Percentiles rank a stretch among this genome's conserved stretches.
These are phyloP conservation scores for Epicampocera succincta DNA, from an alignment of 2,888 invertebrate genomes.

Conservation along the genomic window DNA sequence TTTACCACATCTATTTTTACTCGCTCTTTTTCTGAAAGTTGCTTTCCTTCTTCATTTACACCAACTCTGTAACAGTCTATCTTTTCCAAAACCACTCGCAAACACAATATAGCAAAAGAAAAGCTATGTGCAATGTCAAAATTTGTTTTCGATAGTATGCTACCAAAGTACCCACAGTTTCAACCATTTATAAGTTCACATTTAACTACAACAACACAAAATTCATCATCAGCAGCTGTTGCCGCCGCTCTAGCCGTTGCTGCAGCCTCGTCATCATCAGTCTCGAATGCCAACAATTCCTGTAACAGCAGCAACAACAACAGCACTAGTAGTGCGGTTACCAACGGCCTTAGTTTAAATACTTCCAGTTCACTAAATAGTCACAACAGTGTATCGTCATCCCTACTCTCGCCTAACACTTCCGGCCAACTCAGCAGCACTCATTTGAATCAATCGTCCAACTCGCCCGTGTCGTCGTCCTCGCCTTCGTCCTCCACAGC, in stretches of 20 bases:
- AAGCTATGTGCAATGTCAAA: slow-evolving; percentile 92
- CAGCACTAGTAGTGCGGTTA: slow-evolving; percentile 64
- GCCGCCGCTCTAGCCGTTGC: slow-evolving; percentile 83
- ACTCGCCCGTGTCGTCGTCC: slow-evolving; percentile 80
- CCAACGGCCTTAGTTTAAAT: slow-evolving; percentile 55
- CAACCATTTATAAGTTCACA: slow-evolving; percentile 83
- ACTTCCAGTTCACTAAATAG: slow-evolving; percentile 47
- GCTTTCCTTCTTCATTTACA: slow-evolving; percentile 37
- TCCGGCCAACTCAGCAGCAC: slow-evolving; percentile 71
- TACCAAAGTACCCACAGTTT: slow-evolving; percentile 94
- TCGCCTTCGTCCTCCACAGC: slow-evolving; percentile 78
- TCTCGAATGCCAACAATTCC: slow-evolving; percentile 80
- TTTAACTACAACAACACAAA: slow-evolving; percentile 83
- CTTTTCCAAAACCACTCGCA: slow-evolving; percentile 28
- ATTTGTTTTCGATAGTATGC: slow-evolving; percentile 98
- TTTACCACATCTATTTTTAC: neutral
- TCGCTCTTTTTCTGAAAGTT: slow-evolving; percentile 40
- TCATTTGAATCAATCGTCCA: slow-evolving; percentile 78
- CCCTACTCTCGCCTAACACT: slow-evolving; percentile 75
- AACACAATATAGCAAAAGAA: slow-evolving; percentile 69
- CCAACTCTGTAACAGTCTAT: slow-evolving; percentile 32
- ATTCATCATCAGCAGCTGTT: slow-evolving; percentile 87
- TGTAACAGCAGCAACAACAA: slow-evolving; percentile 68
- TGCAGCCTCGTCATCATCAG: slow-evolving; percentile 74
- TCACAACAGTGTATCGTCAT: slow-evolving; percentile 70